Percentiles rank a stretch among this genome's conserved stretches.
Evolutionary conservation across 2,113 vertebrate genomes (phyloP).

Genomic region (Tor tambroides): DNA sequence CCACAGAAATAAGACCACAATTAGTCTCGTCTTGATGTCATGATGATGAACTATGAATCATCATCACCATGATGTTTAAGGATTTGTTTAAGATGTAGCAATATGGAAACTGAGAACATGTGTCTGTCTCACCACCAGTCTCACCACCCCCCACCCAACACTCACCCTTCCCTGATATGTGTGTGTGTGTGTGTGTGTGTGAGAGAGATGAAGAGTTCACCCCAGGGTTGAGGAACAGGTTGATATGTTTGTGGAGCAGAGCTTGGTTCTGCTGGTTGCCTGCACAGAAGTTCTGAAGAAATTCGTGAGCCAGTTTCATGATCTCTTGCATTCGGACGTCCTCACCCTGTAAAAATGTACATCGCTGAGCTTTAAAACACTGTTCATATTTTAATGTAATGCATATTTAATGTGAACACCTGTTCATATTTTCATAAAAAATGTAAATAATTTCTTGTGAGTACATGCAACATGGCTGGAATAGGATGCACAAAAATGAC

Average conservation of each 20-base stretch:
- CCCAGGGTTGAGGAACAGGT: slow-evolving; percentile 97
- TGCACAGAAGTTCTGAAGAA: slow-evolving; percentile 97
- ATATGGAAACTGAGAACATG: slow-evolving; percentile 2
- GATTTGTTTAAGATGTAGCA: not conserved
- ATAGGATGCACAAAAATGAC: no score
- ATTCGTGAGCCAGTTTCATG: slow-evolving; percentile 96
- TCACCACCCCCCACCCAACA: not conserved
- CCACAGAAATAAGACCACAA: not conserved
- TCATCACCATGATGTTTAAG: not conserved
- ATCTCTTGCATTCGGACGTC: slow-evolving; percentile 97
- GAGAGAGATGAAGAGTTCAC: slow-evolving; percentile 67
- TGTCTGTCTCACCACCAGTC: not conserved
- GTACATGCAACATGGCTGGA: no score
- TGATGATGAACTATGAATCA: slow-evolving; percentile 17
- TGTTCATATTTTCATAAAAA: not conserved
- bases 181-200: not conserved
- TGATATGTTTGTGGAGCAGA: slow-evolving; percentile 95
- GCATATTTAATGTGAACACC: no score
- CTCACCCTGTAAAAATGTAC: slow-evolving; percentile 81
- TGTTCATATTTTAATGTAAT: no score
- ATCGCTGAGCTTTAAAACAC: not conserved
- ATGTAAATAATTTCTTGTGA: no score
- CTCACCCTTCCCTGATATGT: not conserved
- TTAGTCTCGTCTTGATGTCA: not conserved
- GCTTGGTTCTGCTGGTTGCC: slow-evolving; percentile 97